Base-by-base conservation (phyloP, 2,888 invertebrate species). In the Taphrorychus bicolor region DNA sequence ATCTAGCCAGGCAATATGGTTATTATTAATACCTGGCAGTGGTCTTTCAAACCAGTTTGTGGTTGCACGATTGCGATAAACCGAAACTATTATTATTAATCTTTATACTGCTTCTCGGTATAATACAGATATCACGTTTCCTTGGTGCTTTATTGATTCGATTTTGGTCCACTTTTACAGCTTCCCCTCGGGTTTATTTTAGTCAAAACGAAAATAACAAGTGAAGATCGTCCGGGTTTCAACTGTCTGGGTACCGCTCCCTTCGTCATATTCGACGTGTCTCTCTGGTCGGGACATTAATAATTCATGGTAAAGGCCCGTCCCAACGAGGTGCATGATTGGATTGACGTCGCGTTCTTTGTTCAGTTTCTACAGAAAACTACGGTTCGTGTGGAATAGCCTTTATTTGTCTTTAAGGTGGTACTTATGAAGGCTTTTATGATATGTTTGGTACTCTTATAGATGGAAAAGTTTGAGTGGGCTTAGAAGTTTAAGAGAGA, bases 1-100 rank as follows among this genome's bases (percentile, higher is more conserved):
- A 62, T 62, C 54, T 62, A 62, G 45, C 62, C 54, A 48, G 61
- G 32, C 42, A 22, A 21, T 60, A 32, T 56, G 49, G 56, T 24
- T 54, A 23, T 14, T 60, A 62, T 62, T 62, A 62, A 48, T 56
- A 56, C 41, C 32, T 45, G 40, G 48, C 49, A 54, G 62, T 62
- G 56, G 42, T 62, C 62, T 62, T 62, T 64, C 41, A 58, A 58
- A 64, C 63, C 63, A 51, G 63, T 64, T 58, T 41, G 58, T 54
- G 42, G 40, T 22, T 22, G 51, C 51, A 49, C 23, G 49, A 64
- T 58, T 64, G 57, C 57, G 63, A 58, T 64, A 64, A 52, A 57
- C 51, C 57, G 51, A 51, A 64, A 56, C 49, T 48, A 51, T 48
- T 40, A 56, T 62, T 63, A 62, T 62, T 56, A 62, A 17, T 57